A percentile compares a stretch with the other conserved stretches of the same genome.
These are phyloP conservation scores for Dinocampus coccinellae DNA, from an alignment of 2,888 invertebrate genomes.

Conservation along the genomic window DNA sequence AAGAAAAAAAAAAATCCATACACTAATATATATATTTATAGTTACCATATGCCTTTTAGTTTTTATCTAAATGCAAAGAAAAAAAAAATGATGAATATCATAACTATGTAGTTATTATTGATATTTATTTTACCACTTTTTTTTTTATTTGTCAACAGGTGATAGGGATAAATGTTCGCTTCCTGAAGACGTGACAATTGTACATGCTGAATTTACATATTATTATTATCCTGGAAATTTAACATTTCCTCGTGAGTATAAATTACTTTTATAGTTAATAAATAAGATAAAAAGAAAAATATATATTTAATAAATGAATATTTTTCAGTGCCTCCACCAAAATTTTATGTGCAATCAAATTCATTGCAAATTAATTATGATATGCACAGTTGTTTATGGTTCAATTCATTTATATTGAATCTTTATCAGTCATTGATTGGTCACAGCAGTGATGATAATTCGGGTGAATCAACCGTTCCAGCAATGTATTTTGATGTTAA, in stretches of 20 bases:
- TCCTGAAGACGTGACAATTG: constrained; percentile 89
- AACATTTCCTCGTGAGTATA: constrained; percentile 84
- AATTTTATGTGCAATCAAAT: constrained; percentile 91
- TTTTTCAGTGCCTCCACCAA: constrained; percentile 90
- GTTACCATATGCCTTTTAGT: neutral
- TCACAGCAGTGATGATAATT: constrained; percentile 66
- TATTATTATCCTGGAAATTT: constrained; percentile 96
- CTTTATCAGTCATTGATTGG: constrained; percentile 80
- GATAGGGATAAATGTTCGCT: constrained; percentile 84
- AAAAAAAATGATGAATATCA: neutral
- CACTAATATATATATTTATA: neutral
- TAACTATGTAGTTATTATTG: neutral
- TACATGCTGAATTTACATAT: constrained; percentile 97
- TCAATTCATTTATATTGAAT: constrained; percentile 92
- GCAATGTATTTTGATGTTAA: constrained; percentile 85
- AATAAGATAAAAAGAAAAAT: constrained; percentile 8
- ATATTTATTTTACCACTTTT: neutral
- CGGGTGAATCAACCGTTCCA: constrained; percentile 58
- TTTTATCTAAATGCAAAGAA: neutral
- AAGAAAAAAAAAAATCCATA: neutral
- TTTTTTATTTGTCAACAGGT: constrained; percentile 70
- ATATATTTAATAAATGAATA: neutral
- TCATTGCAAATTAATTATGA: constrained; percentile 92
- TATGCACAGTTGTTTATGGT: constrained; percentile 90
- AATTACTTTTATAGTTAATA: constrained; percentile 27